These are phyloP conservation scores for Zaprionus inermis DNA, from an alignment of 1,140 invertebrate species.

Conservation along the genomic window DNA sequence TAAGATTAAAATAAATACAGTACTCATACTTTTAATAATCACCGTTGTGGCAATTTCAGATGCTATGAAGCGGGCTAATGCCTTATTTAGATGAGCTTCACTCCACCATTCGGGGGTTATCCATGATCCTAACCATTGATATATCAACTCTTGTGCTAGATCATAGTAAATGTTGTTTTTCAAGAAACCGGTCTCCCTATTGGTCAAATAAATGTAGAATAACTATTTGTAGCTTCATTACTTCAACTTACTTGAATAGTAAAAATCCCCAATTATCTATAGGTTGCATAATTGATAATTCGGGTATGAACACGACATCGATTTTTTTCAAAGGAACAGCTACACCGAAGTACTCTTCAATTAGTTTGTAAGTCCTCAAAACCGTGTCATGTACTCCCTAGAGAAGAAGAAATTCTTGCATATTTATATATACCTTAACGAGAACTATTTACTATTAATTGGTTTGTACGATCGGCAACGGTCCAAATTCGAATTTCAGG, in stretches of 20 bases:
- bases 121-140: conserved; percentile 91
- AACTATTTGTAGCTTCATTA: not conserved
- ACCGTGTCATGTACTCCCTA: conserved; percentile 38
- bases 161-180: conserved; percentile 86
- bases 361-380: conserved; percentile 10
- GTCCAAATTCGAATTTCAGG: conserved; percentile 55
- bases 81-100: conserved; percentile 89
- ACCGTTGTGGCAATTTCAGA: conserved; percentile 88
- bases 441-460: conserved; percentile 50
- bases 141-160: conserved; percentile 88
- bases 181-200: conserved; percentile 89
- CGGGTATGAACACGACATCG: conserved; percentile 94
- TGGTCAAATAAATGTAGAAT: conserved; percentile 15
- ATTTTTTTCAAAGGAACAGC: conserved; percentile 89
- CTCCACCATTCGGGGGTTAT: conserved; percentile 90
- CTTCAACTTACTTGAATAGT: conserved; percentile 88
- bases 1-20: not conserved
- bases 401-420: not conserved
- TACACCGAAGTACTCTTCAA: conserved; percentile 88
- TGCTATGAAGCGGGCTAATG: conserved; percentile 89
- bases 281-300: conserved; percentile 88
- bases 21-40: conserved; percentile 32
- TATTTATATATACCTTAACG: not conserved
- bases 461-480: conserved; percentile 74
- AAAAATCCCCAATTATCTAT: conserved; percentile 92